Percentiles rank a stretch among this genome's conserved stretches.
Evolutionary conservation across 1,140 invertebrate genomes (phyloP).

Genomic region (Pogonomyrmex californicus): DNA sequence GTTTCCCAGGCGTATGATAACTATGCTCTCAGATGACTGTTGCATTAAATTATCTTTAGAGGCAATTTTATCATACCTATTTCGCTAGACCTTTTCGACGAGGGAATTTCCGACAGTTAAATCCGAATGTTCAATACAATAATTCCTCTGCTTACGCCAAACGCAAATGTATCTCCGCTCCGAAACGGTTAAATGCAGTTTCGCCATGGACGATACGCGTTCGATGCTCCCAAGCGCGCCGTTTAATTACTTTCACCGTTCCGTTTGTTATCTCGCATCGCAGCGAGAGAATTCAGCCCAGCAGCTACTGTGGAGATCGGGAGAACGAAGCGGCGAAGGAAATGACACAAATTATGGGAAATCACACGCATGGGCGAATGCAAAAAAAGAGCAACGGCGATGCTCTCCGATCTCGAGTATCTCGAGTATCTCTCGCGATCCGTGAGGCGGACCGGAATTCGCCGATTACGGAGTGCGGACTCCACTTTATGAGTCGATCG

Average conservation of each 20-base stretch:
- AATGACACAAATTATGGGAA: slow-evolving; percentile 35
- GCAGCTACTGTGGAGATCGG: background rate
- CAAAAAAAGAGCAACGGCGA: background rate
- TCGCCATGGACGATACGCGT: slow-evolving; percentile 15
- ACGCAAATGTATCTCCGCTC: slow-evolving; percentile 45
- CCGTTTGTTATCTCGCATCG: slow-evolving; percentile 35
- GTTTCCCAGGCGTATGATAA: too few species aligned
- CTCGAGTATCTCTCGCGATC: background rate
- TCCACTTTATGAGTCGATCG: slow-evolving; percentile 20
- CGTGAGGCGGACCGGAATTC: background rate
- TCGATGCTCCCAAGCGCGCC: slow-evolving; percentile 18
- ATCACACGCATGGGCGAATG: background rate
- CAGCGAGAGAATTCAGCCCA: background rate
- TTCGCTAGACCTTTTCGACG: background rate
- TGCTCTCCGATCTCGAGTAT: background rate
- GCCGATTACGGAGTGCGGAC: slow-evolving; percentile 12
- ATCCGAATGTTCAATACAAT: slow-evolving; percentile 19
- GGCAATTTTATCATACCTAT: too few species aligned
- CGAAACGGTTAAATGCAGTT: slow-evolving; percentile 25
- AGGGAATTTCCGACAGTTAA: slow-evolving; percentile 11
- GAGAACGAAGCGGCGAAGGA: background rate
- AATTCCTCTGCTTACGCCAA: slow-evolving; percentile 50
- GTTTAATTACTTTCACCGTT: slow-evolving; percentile 58
- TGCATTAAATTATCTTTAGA: too few species aligned
- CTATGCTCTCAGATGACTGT: too few species aligned